Evolutionary conservation across 1,140 invertebrate genomes (phyloP).

Genomic region (Chrysomallon squamiferum): DNA sequence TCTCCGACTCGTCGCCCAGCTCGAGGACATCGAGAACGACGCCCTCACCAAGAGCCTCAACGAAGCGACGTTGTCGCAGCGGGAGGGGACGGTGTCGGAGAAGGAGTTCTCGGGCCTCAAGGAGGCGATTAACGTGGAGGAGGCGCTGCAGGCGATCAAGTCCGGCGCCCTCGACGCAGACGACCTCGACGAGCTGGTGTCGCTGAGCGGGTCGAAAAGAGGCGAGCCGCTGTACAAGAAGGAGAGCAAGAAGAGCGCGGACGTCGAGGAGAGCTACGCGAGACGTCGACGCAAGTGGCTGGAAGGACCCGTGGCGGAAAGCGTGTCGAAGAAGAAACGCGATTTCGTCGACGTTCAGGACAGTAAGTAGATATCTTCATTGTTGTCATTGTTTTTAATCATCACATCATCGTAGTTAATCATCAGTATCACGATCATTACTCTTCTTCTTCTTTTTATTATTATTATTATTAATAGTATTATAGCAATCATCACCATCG

Average conservation of each 20-base stretch:
- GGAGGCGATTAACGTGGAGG: slow-evolving; percentile 39
- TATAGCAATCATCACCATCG: too few relatives aligned
- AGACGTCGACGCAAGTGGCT: neutral
- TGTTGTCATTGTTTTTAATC: too few relatives aligned
- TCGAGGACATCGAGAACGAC: slow-evolving; percentile 48
- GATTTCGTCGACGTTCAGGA: neutral
- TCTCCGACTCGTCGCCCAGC: slow-evolving; percentile 22
- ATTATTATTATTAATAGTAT: too few relatives aligned
- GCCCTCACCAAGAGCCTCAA: slow-evolving; percentile 41
- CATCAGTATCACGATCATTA: too few relatives aligned
- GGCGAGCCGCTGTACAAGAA: neutral
- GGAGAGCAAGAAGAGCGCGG: neutral
- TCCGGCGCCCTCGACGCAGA: neutral
- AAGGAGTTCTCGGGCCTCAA: slow-evolving; percentile 38
- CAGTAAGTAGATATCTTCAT: neutral
- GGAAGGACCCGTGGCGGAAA: neutral
- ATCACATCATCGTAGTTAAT: too few relatives aligned
- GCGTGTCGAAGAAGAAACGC: neutral
- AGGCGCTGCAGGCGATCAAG: slow-evolving; percentile 28
- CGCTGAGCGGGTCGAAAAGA: neutral
- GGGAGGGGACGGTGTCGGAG: slow-evolving; percentile 22
- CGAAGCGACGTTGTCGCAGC: slow-evolving; percentile 37
- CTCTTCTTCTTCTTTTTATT: too few relatives aligned
- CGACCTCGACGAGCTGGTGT: neutral
- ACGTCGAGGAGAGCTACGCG: neutral